phyloP scores from a whole-genome alignment of 2,113 vertebrate genomes.

The Solea senegalensis region DNA sequence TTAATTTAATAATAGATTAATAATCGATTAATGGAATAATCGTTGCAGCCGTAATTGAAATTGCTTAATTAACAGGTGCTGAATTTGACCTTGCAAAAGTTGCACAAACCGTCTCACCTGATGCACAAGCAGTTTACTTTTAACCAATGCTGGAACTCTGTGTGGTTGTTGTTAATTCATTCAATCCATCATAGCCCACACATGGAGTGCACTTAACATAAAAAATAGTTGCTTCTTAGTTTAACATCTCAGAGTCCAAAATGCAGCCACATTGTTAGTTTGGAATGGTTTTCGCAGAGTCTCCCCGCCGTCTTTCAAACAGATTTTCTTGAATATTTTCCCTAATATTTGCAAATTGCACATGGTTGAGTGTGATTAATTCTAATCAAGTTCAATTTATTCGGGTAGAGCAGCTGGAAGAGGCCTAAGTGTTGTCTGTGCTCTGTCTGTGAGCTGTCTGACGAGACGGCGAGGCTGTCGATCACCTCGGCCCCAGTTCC shows the following conservation, averaged over 20 bases:
- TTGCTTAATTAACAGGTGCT: no score
- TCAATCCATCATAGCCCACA: slow-evolving; percentile 17
- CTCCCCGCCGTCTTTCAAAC: slow-evolving; percentile 24
- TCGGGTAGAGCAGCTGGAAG: slow-evolving; percentile 81
- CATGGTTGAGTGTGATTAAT: slow-evolving; percentile 77
- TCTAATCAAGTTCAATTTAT: slow-evolving; percentile 85
- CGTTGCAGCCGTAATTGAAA: no score
- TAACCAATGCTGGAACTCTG: slow-evolving; percentile 18
- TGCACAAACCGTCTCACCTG: not conserved
- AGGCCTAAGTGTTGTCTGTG: slow-evolving; percentile 69
- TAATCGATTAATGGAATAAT: no score
- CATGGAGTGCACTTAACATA: slow-evolving; percentile 1
- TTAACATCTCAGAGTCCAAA: slow-evolving; percentile 13
- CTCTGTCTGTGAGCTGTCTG: slow-evolving; percentile 71
- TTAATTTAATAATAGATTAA: no score
- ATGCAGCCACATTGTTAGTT: not conserved
- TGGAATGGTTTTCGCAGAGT: slow-evolving; percentile 7
- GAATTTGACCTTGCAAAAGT: no score
- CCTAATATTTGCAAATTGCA: slow-evolving; percentile 78
- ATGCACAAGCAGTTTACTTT: slow-evolving; percentile 11
- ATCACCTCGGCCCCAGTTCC: slow-evolving; percentile 67
- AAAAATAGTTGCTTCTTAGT: slow-evolving; percentile 11
- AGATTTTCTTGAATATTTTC: slow-evolving; percentile 67
- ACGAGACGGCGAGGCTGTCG: slow-evolving; percentile 63
- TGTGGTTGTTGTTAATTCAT: slow-evolving; percentile 12